Conservation (phyloP, 2,888 invertebrate genomes). For the Notodonta ziczac region DNA sequence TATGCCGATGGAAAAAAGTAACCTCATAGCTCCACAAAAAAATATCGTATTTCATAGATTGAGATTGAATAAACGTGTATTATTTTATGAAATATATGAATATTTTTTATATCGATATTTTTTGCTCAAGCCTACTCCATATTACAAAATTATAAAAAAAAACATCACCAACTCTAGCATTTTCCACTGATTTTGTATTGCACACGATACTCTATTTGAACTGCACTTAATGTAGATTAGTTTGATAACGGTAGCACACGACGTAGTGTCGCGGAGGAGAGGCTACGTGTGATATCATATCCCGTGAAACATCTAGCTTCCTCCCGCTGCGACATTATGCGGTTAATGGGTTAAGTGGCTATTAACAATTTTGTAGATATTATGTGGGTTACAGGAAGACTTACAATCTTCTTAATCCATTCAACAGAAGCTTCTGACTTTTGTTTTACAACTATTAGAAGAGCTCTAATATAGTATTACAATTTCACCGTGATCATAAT, state of each 20-base stretch:
- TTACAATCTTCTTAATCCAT: not conserved
- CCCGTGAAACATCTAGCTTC: constrained; percentile 65
- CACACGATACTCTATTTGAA: constrained; percentile 59
- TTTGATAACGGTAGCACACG: constrained; percentile 56
- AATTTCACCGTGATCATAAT: not conserved
- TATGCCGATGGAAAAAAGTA: too few relatives aligned
- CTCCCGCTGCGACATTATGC: constrained; percentile 52
- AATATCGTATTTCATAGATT: too few relatives aligned
- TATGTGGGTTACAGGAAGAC: constrained; percentile 14
- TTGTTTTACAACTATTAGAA: not conserved
- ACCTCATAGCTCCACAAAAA: too few relatives aligned
- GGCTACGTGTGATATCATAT: constrained; percentile 74
- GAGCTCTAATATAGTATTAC: not conserved
- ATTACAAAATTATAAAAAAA: not conserved
- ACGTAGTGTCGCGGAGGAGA: constrained; percentile 58
- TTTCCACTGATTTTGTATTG: constrained; percentile 33
- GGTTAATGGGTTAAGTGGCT: constrained; percentile 74
- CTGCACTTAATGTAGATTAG: constrained; percentile 70
- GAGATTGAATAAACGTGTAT: too few relatives aligned
- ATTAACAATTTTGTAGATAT: constrained; percentile 57
- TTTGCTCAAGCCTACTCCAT: not conserved
- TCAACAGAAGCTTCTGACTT: not conserved
- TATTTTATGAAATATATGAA: too few relatives aligned
- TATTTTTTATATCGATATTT: too few relatives aligned
- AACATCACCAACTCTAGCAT: constrained; percentile 20